Evolutionary conservation across 2,888 invertebrate genomes (phyloP).

Genomic region (Pantelozetes paolii): DNA sequence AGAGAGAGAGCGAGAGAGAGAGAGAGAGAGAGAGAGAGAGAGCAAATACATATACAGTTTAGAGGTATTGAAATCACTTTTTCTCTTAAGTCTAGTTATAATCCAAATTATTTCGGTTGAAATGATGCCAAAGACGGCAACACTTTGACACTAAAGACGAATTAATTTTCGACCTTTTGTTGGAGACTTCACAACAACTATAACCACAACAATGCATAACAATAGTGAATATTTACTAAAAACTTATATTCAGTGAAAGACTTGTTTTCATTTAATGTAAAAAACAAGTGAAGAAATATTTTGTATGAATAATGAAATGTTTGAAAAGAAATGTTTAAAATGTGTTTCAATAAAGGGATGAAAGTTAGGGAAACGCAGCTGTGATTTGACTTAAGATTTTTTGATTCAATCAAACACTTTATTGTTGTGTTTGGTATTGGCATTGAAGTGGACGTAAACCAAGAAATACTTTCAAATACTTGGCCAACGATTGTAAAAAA

Average conservation of each 20-base stretch:
- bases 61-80: background rate
- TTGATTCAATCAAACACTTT: slow-evolving; percentile 32
- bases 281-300: background rate
- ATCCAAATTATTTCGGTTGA: slow-evolving; percentile 32
- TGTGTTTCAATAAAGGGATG: background rate
- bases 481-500: background rate
- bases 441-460: slow-evolving; percentile 9
- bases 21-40: slow-evolving; percentile 6
- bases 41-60: background rate
- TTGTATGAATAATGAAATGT: background rate
- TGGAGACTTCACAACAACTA: background rate
- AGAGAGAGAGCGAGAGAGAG: background rate
- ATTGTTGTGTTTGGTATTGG: slow-evolving; percentile 22
- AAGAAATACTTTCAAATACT: slow-evolving; percentile 3
- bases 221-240: background rate
- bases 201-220: background rate
- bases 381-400: slow-evolving; percentile 22
- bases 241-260: background rate
- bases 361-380: slow-evolving; percentile 31
- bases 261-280: background rate
- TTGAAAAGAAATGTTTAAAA: background rate
- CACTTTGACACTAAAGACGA: slow-evolving; percentile 20
- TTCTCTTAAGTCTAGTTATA: background rate
- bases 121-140: background rate
- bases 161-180: slow-evolving; percentile 26